These are phyloP conservation scores for Cosmia trapezina DNA, from an alignment of 2,888 invertebrate genomes.

Conservation along the genomic window DNA sequence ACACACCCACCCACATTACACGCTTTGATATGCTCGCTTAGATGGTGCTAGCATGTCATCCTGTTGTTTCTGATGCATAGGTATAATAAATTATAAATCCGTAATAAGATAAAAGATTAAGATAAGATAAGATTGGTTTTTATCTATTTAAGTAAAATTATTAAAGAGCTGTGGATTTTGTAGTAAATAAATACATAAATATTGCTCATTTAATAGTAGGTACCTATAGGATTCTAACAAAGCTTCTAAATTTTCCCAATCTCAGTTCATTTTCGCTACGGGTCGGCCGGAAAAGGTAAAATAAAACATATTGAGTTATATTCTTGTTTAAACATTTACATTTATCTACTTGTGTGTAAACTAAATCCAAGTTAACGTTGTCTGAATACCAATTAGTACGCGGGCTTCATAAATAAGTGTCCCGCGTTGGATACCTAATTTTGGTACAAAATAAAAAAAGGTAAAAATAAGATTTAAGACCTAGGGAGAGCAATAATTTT, in stretches of 20 bases:
- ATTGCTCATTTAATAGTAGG: no score
- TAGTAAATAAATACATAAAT: no score
- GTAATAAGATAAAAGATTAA: no score
- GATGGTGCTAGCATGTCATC: no score
- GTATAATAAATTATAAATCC: no score
- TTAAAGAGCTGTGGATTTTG: no score
- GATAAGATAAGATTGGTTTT: no score
- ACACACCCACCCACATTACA: no score
- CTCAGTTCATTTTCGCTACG: constrained; percentile 2
- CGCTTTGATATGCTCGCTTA: no score
- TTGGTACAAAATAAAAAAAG: constrained; percentile 9
- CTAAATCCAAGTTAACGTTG: constrained; percentile 31
- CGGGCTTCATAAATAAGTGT: constrained; percentile 43
- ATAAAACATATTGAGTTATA: constrained; percentile 8
- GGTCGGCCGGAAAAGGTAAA: constrained; percentile 17
- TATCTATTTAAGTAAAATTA: no score
- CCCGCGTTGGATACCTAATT: constrained; percentile 3
- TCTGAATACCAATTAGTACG: constrained; percentile 54
- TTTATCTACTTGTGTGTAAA: constrained; percentile 37
- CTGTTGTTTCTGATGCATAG: no score
- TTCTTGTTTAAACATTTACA: constrained; percentile 32
- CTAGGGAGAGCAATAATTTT: neutral
- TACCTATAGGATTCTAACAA: neutral
- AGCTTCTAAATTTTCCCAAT: neutral
- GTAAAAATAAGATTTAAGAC: no score